phyloP scores from a whole-genome alignment of 1,140 invertebrate genomes.

The Atta texana region DNA sequence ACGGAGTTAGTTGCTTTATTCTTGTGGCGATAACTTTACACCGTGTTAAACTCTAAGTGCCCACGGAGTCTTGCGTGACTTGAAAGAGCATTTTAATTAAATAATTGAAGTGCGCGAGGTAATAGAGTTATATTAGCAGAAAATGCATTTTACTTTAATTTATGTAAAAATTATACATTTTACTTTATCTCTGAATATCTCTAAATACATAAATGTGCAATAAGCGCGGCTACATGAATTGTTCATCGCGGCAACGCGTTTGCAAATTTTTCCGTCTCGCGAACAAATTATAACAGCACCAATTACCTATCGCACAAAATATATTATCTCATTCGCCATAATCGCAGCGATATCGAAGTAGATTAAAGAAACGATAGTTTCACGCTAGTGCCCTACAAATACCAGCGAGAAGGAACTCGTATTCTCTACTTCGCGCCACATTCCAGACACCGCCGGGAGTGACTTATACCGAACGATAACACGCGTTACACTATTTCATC shows the following conservation, averaged over 20 bases:
- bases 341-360: conserved; percentile 27
- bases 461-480: conserved; percentile 45
- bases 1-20: conserved; percentile 37
- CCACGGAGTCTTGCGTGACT: conserved; percentile 5
- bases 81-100: conserved; percentile 5
- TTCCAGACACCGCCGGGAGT: conserved; percentile 40
- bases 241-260: not conserved
- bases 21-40: conserved; percentile 12
- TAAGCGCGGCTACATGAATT: not conserved
- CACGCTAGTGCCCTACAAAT: conserved; percentile 61
- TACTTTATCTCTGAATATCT: not conserved
- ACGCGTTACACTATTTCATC: conserved; percentile 26
- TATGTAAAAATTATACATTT: conserved; percentile 4
- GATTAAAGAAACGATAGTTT: conserved; percentile 51
- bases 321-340: not conserved
- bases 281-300: not conserved
- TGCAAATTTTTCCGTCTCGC: not conserved
- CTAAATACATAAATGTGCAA: not conserved
- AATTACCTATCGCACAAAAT: conserved; percentile 24
- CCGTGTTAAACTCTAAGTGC: conserved; percentile 22
- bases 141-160: not conserved
- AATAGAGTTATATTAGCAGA: not conserved
- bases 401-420: conserved; percentile 47
- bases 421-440: conserved; percentile 26
- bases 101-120: not conserved